Base-by-base conservation (phyloP, 2,888 invertebrate species). In the Campoletis raptor region DNA sequence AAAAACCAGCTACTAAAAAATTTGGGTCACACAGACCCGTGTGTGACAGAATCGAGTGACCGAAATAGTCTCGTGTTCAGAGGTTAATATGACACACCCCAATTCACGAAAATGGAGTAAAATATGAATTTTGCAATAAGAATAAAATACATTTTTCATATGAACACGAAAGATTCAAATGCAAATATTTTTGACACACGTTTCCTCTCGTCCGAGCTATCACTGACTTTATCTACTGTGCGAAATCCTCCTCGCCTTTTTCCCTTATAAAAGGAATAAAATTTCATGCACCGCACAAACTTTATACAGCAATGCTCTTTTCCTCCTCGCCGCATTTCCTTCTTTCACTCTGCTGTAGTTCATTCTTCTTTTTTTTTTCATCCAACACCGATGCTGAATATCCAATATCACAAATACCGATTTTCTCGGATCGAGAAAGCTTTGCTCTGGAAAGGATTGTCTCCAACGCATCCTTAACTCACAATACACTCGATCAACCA, bases 351-450 rank as follows among this genome's bases (percentile, higher is more conserved):
- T 40, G 42, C 15, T 24, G n/a, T 10, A n/a, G 57, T 83, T 79
- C 74, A 54, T 69, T 61, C 21, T 30, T 30, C 70, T 48, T 61
- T 9, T 45, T 48, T 80, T 21, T 52, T 40, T n/a, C 24, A 30
- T 82, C 30, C 52, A 36, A 24, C 77, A 36, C 57, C 18, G 30
- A 18, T 10, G 30, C 45, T 42, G n/a, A 40, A 85, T 24, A 77
- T 81, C 72, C 81, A 77, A 85, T 81, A 77, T 77, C 72, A 30
- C 66, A 66, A 72, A 57, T 66, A 72, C 42, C 64, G 61, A 70
- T 73, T 48, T 74, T 67, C 45, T 37, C 45, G 36, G 15, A 21
- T 15, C 21, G 37, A 12, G 21, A 15, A 36, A 45, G 70, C 40
- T n/a, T 54, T 15, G 48, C 30, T 12, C 48, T 42, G 57, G 18